Percentiles rank a stretch among this genome's conserved stretches.
phyloP scores from a whole-genome alignment of 37 sponge, comb jelly and placozoan genomes.

The Aplysina aerophoba region DNA sequence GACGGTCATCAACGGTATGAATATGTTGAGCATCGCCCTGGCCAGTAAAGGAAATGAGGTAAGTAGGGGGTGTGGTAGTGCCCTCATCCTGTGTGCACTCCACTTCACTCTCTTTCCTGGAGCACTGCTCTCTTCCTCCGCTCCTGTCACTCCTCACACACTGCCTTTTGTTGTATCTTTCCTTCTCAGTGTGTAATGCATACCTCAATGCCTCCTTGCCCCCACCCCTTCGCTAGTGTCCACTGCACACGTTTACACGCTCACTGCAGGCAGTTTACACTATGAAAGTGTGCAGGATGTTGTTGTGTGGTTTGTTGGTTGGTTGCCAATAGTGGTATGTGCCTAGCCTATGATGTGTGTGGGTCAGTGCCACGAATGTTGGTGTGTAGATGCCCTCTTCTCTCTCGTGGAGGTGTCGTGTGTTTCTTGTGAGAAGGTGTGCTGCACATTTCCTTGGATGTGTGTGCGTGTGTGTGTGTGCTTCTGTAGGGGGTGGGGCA shows the following conservation, averaged over 20 bases:
- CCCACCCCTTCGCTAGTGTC: not conserved
- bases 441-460: too few relatives aligned
- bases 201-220: not conserved
- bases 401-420: too few relatives aligned
- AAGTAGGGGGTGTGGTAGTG: not conserved
- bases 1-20: slow-evolving; percentile 85
- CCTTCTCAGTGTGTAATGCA: not conserved
- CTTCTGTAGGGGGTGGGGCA: not conserved
- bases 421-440: too few relatives aligned
- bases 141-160: not conserved
- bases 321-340: too few relatives aligned
- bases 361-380: too few relatives aligned
- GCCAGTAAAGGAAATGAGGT: slow-evolving; percentile 75
- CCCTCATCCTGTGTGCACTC: not conserved
- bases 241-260: not conserved
- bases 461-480: slow-evolving; percentile 24
- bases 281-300: too few relatives aligned
- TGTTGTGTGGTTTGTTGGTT: too few relatives aligned
- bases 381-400: too few relatives aligned
- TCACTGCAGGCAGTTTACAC: too few relatives aligned
- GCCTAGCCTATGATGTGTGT: too few relatives aligned
- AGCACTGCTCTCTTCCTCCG: not conserved
- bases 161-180: too few relatives aligned
- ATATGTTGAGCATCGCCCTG: slow-evolving; percentile 69
- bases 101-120: not conserved